phyloP scores from a whole-genome alignment of 2,797 vertebrate species.

The Luscinia luscinia region DNA sequence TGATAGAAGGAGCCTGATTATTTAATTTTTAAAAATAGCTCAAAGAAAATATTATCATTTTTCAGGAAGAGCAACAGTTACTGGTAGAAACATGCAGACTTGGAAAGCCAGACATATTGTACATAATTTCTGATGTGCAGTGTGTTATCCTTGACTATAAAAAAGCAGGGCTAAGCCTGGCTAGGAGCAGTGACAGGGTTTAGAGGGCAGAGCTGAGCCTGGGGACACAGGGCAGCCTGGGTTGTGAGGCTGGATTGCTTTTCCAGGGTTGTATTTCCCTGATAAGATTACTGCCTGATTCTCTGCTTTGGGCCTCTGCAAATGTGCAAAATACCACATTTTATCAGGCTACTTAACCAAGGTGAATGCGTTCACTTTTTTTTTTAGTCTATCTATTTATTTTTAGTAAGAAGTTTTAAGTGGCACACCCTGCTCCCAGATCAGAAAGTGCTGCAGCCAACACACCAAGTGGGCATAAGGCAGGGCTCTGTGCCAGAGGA shows the following conservation, averaged over 20 bases:
- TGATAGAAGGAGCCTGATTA: not conserved
- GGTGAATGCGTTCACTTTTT: not conserved
- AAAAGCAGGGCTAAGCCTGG: not conserved
- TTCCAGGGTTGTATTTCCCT: not conserved
- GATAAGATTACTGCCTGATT: not conserved
- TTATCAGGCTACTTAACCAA: not conserved
- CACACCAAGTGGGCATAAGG: fast-evolving
- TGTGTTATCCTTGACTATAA: not conserved
- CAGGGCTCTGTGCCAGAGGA: not conserved
- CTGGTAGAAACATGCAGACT: not conserved
- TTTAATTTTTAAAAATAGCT: not conserved
- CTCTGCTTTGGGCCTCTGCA: not conserved
- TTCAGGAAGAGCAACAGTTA: not conserved
- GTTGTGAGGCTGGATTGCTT: not conserved
- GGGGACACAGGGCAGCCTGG: not conserved
- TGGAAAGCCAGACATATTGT: not conserved
- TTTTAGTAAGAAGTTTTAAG: not conserved
- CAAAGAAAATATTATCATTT: not conserved
- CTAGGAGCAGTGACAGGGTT: not conserved
- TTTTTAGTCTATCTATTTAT: not conserved
- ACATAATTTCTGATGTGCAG: not conserved
- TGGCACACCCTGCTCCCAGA: not conserved
- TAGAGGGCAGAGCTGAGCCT: not conserved
- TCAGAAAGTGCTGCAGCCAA: not conserved
- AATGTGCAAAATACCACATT: not conserved